A percentile compares a stretch with the other conserved stretches of the same genome.
phyloP scores from a whole-genome alignment of 2,113 vertebrate genomes.

The Notiomystis cincta region DNA sequence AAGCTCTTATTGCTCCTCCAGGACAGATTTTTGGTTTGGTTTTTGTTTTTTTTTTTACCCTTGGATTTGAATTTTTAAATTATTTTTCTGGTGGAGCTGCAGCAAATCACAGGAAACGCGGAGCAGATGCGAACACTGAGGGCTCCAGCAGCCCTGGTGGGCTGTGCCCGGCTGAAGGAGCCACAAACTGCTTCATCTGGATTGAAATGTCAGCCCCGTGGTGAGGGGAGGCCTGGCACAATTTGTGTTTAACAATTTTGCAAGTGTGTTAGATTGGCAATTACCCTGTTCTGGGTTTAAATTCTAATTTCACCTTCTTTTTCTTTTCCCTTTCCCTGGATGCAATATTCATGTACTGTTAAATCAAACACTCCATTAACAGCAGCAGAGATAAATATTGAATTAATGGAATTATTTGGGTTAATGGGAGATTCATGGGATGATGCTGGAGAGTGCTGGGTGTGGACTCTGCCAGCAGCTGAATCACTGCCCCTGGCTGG shows the following conservation, averaged over 20 bases:
- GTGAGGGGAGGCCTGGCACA: not conserved
- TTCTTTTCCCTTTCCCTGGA: not conserved
- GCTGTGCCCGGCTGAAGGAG: not conserved
- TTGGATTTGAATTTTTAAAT: not conserved
- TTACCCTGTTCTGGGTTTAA: not conserved
- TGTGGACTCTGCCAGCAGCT: not conserved
- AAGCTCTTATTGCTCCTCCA: not conserved
- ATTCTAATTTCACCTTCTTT: constrained; percentile 1
- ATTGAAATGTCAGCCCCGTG: not conserved
- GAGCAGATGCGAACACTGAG: not conserved
- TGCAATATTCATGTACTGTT: constrained; percentile 41
- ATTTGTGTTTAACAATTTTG: not conserved
- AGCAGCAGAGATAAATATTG: constrained; percentile 48
- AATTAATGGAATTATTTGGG: constrained; percentile 49
- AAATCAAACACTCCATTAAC: constrained; percentile 47
- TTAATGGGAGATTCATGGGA: constrained; percentile 18
- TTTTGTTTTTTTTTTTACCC: not conserved
- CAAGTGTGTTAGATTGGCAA: not conserved
- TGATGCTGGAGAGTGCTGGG: not conserved
- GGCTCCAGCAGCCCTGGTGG: not conserved
- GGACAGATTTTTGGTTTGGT: not conserved
- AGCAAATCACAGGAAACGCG: rapidly evolving
- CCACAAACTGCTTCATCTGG: not conserved
- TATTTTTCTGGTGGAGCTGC: not conserved
- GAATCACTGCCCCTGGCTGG: not conserved